Conservation (phyloP, 2,888 invertebrate genomes). For the Leptinotarsa tumamoca region DNA sequence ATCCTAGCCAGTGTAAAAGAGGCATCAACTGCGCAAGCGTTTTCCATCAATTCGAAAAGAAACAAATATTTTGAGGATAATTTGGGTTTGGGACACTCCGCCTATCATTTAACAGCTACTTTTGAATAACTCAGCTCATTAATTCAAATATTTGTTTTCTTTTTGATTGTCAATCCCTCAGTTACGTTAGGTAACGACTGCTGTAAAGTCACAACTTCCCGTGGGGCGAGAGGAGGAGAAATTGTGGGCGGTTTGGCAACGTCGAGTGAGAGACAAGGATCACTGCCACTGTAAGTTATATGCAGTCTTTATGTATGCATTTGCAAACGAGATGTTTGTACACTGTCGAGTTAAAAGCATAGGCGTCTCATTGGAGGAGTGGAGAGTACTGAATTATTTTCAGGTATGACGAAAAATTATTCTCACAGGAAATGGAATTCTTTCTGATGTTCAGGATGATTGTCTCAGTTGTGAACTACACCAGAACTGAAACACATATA, state of each 20-base stretch:
- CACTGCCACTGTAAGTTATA: conserved; percentile 63
- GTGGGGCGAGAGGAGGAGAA: conserved; percentile 36
- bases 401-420: background rate
- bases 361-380: background rate
- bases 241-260: conserved; percentile 52
- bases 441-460: background rate
- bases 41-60: background rate
- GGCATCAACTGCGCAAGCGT: background rate
- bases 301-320: conserved; percentile 62
- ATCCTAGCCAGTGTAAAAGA: background rate
- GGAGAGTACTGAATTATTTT: background rate
- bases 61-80: background rate
- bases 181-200: background rate
- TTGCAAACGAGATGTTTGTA: conserved; percentile 63
- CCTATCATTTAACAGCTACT: background rate
- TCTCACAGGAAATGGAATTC: background rate
- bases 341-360: conserved; percentile 17
- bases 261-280: conserved; percentile 59
- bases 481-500: too few species aligned
- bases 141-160: background rate
- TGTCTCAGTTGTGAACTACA: too few species aligned
- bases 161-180: background rate
- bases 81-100: background rate
- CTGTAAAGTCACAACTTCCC: background rate
- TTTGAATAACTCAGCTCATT: too few species aligned